Evolutionary conservation across 2,797 vertebrate species (phyloP).

Genomic region (Nothura maculosa): DNA sequence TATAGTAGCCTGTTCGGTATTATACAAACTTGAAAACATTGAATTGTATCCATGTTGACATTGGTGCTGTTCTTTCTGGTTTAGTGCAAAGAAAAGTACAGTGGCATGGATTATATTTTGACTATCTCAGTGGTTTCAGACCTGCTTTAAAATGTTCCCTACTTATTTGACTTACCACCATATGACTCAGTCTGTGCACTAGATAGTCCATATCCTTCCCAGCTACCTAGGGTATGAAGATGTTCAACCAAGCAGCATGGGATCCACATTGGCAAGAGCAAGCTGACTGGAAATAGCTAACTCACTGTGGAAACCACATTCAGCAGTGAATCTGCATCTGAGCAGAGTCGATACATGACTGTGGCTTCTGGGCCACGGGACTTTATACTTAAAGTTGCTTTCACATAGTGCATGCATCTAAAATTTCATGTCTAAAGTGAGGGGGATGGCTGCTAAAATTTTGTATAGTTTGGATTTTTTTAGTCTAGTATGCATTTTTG

Average conservation of each 20-base stretch:
- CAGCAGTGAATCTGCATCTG: not conserved
- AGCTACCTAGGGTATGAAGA: constrained; percentile 11
- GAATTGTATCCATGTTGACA: not conserved
- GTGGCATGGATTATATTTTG: not conserved
- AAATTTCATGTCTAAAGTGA: not conserved
- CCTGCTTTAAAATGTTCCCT: constrained; percentile 4
- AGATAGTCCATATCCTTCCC: not conserved
- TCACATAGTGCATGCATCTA: not conserved
- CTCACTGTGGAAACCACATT: not conserved
- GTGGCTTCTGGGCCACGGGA: not conserved
- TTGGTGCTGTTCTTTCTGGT: not conserved
- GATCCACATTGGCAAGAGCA: not conserved
- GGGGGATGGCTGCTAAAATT: not conserved
- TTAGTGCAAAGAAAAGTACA: not conserved
- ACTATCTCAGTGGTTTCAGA: not conserved
- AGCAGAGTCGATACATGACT: not conserved
- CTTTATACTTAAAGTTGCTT: not conserved
- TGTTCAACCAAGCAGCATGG: not conserved
- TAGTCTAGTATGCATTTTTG: not conserved
- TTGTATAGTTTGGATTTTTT: not conserved
- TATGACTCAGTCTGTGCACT: not conserved
- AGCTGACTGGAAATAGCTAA: constrained; percentile 40
- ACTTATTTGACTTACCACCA: not conserved
- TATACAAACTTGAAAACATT: not conserved
- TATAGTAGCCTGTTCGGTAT: not conserved